A percentile compares a stretch with the other conserved stretches of the same genome.
These are phyloP conservation scores for Dreissena rostriformis DNA, from an alignment of 1,140 invertebrate genomes.

Conservation along the genomic window DNA sequence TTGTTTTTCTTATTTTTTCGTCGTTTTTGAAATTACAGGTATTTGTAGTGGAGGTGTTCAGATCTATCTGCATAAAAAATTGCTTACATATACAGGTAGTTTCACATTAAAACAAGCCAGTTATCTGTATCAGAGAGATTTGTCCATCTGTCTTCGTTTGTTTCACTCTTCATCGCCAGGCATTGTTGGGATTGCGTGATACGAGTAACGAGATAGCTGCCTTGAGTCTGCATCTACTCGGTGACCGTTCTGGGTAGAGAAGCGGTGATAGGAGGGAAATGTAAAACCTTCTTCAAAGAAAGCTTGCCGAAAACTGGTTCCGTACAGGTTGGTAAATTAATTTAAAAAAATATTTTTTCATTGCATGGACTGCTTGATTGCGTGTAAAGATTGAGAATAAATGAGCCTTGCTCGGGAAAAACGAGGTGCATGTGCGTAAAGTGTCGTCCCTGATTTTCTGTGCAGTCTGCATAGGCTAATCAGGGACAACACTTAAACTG, in stretches of 20 bases:
- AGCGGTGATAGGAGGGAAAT: constrained; percentile 90
- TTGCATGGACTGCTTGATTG: background rate
- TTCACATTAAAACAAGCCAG: no score
- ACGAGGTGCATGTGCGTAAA: background rate
- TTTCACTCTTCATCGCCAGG: background rate
- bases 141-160: no score
- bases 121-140: no score
- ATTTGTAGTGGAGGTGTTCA: no score
- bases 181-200: constrained; percentile 54
- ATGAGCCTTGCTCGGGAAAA: background rate
- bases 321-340: background rate
- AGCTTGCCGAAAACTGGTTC: constrained; percentile 84
- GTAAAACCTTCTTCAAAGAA: constrained; percentile 90
- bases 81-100: no score
- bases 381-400: background rate
- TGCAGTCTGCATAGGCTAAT: no score
- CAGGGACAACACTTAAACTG: no score
- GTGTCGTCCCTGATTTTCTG: no score
- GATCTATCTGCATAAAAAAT: no score
- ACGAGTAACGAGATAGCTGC: constrained; percentile 87
- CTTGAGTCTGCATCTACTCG: constrained; percentile 88
- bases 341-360: no score
- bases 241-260: constrained; percentile 89
- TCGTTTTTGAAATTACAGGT: no score
- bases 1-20: no score